Evolutionary conservation across 2,797 vertebrate species (phyloP).

Genomic region (Pyrocephalus nanus): DNA sequence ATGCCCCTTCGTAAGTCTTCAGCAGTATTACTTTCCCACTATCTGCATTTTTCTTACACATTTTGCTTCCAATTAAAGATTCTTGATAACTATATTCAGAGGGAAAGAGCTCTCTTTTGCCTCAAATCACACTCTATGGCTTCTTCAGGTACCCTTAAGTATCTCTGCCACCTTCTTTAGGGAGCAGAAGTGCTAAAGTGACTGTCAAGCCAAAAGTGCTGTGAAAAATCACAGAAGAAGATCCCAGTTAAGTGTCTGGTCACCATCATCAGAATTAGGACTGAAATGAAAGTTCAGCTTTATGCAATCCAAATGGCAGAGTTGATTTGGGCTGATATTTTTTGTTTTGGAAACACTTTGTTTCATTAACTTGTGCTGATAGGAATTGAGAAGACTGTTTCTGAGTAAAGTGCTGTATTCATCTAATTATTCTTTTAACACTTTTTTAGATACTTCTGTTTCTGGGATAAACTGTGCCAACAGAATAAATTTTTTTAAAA

Average conservation of each 20-base stretch:
- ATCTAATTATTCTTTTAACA: background rate
- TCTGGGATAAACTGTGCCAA: background rate
- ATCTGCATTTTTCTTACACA: background rate
- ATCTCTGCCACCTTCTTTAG: background rate
- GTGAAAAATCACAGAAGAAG: background rate
- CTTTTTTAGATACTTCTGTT: background rate
- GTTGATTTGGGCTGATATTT: background rate
- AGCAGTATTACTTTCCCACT: background rate
- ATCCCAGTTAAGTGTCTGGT: background rate
- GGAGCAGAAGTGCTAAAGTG: background rate
- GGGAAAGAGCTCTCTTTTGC: background rate
- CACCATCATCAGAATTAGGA: background rate
- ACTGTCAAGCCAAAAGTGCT: background rate
- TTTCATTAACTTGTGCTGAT: background rate
- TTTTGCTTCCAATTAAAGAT: slow-evolving; percentile 10
- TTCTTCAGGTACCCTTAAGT: background rate
- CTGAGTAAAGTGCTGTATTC: background rate
- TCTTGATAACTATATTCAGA: background rate
- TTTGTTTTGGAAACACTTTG: background rate
- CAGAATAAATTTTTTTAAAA: background rate
- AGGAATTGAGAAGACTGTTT: background rate
- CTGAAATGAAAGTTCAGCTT: background rate
- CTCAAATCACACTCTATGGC: background rate
- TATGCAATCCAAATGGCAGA: background rate
- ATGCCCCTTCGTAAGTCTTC: background rate